Evolutionary conservation across 1,140 invertebrate species (phyloP), one percentile per base, ranked within the genome.

Genomic region (Diorhabda carinulata): DNA sequence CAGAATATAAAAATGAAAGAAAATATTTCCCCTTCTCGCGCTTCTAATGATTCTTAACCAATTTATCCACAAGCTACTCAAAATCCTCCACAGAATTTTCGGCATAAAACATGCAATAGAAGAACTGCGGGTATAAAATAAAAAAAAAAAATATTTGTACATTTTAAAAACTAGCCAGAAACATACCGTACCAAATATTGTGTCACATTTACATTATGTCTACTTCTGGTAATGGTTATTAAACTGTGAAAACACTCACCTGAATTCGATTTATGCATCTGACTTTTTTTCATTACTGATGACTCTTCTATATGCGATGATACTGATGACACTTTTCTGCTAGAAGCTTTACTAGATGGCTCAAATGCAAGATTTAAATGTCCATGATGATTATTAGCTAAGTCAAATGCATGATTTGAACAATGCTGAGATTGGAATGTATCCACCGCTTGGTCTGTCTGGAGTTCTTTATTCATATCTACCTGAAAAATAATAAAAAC

Each of bases 1-100:
- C 90, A 83, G 98, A 96, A 78, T 98, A 95, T 77, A 98, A 93
- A 75, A 95, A 95, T 25, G 25, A 25, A 25, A 25, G 25, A 25
- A 25, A 25, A 25, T 25, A 25, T 25, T 25, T 25, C 25, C 25
- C 1, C 25, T 25, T 25, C 25, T 25, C 1, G 25, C 25, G 25
- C 25, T 25, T 25, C 1, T 25, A 25, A 25, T 25, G 25, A 25
- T 1, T 25, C 25, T 25, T 1, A 25, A 25, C 25, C 25, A 25
- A 25, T 25, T 25, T 25, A 25, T 25, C 25, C 25, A 25, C 25
- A 25, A 25, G 25, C 25, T 25, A 25, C 25, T 25, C 25, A 25
- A 25, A 25, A 25, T 25, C 25, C 25, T 25, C 25, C 25, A 25
- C 0, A 25, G 25, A 25, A 25, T 25, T 25, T 25, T 25, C 0